These are phyloP conservation scores for Diplazon laetatorius DNA, from an alignment of 2,888 invertebrate species.

Conservation along the genomic window DNA sequence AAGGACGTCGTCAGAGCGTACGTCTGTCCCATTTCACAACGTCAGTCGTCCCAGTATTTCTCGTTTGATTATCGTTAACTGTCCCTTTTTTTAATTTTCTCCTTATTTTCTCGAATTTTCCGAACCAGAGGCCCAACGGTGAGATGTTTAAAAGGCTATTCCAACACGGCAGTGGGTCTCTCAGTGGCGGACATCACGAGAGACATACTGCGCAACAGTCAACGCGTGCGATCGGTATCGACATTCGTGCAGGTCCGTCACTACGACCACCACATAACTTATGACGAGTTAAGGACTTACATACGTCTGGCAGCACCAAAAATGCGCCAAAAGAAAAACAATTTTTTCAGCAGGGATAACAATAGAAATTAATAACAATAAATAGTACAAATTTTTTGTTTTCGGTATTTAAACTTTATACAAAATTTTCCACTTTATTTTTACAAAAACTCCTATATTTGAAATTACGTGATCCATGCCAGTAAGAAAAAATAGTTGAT, in stretches of 20 bases:
- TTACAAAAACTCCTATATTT: too few species aligned
- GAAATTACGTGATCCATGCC: too few species aligned
- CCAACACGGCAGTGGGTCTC: conserved; percentile 84
- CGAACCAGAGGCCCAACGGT: conserved; percentile 83
- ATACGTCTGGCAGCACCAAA: too few species aligned
- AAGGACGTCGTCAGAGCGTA: conserved; percentile 82
- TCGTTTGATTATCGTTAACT: not conserved
- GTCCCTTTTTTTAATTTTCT: not conserved
- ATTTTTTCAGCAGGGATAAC: too few species aligned
- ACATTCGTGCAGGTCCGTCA: conserved; percentile 82
- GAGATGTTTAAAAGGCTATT: conserved; percentile 84
- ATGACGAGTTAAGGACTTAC: too few species aligned
- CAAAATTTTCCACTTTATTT: too few species aligned
- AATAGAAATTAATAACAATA: too few species aligned
- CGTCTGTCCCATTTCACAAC: conserved; percentile 54
- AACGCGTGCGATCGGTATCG: conserved; percentile 82
- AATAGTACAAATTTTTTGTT: too few species aligned
- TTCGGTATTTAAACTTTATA: too few species aligned
- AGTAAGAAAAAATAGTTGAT: too few species aligned
- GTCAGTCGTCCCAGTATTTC: conserved; percentile 4
- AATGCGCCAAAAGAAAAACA: not conserved
- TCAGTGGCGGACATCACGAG: conserved; percentile 82
- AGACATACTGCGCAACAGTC: conserved; percentile 82
- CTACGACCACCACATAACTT: too few species aligned
- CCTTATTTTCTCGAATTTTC: not conserved